Conservation (phyloP, 2,113 vertebrate species). For the Catagonus wagneri region DNA sequence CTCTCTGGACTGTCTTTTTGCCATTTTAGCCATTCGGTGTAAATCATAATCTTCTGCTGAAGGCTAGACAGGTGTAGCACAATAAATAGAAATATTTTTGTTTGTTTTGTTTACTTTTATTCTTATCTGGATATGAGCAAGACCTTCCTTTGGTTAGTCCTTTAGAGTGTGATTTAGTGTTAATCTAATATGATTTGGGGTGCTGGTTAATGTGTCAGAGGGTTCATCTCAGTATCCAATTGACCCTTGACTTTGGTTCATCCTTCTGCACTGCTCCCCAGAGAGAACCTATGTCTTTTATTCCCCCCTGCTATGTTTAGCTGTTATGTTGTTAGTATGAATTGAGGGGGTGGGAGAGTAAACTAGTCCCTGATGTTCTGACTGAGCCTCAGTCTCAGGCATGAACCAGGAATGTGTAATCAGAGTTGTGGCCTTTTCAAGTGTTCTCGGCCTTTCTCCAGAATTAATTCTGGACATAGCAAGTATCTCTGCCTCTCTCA, state of each 20-base stretch:
- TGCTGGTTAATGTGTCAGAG: not conserved
- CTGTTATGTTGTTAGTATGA: not conserved
- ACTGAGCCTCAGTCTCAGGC: not conserved
- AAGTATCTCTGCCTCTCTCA: not conserved
- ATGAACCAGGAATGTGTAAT: not conserved
- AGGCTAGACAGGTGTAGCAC: not conserved
- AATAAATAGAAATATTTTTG: not conserved
- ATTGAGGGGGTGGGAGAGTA: not conserved
- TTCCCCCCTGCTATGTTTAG: too few relatives aligned
- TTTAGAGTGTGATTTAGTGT: not conserved
- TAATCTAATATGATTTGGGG: not conserved
- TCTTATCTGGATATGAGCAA: not conserved
- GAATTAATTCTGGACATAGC: fast-evolving
- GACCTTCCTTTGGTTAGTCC: not conserved
- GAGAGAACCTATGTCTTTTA: not conserved
- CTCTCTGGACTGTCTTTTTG: not conserved
- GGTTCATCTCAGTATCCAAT: not conserved
- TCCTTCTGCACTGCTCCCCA: not conserved
- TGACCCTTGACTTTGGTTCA: not conserved
- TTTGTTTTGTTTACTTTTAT: not conserved
- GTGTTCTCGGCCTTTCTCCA: not conserved
- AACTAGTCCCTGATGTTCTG: not conserved
- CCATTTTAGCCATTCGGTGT: not conserved
- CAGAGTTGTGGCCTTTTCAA: not conserved
- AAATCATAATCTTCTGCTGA: not conserved